Base-by-base conservation (phyloP, 2,797 vertebrate species). In the Halcyon badia region DNA sequence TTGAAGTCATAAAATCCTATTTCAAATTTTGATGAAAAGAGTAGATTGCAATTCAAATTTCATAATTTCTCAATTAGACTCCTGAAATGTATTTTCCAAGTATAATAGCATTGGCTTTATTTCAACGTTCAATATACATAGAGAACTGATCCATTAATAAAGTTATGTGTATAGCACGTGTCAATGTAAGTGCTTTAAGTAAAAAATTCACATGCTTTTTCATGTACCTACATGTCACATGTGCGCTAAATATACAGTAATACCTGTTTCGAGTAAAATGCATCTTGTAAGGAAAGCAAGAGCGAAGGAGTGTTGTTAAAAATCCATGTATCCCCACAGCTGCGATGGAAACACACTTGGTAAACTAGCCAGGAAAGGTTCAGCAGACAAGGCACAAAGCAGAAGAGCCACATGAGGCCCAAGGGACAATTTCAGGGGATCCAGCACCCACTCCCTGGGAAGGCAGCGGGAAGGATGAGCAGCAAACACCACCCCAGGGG, bases 221-320 rank as follows among this genome's bases (percentile, higher is more conserved):
- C 37, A 16, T 1, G 8, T 15, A 33, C 4, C 35, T 39, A 6
- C 2, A 0, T 5, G 6, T n/a, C 22, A 11, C 11, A 21, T 2
- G 2, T 11, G 19, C 10, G 26, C 22, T 33, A 73, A 64, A 39
- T 22, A 22, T 2, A 3, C 19, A 6, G 21, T 20, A 44, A 71
- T 22, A 21, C 8, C 2, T 35, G 6, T 20, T 72, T 64, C n/a
- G 35, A 42, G 20, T 6, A 62, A 77, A 72, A 68, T 2, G 0
- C 5, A 20, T 49, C 25, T 54, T 14, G 19, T 6, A 18, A 56
- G 41, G 35, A 65, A 82, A 82, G 30, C 14, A 26, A 9, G 16
- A 30, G 64, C 20, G 28, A 54, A 69, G 13, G 4, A 58, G 2
- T 2, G 0, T 42, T 48, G 19, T 19, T 33, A 39, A 81, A 80